phyloP scores from a whole-genome alignment of 1,140 invertebrate species.

The Monomorium pharaonis region DNA sequence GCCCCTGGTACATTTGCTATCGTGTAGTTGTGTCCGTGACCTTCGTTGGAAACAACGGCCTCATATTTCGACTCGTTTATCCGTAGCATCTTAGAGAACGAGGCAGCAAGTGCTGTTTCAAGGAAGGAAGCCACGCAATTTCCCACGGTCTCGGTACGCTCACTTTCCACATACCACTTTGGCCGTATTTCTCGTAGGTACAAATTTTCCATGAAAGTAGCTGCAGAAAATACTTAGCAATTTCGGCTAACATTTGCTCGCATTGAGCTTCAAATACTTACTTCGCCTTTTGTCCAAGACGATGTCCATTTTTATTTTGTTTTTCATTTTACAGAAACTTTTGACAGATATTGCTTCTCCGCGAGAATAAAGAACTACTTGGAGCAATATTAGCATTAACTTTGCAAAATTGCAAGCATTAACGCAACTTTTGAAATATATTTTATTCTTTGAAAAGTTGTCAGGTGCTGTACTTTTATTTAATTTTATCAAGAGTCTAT shows the following conservation, averaged over 20 bases:
- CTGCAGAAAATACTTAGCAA: background rate
- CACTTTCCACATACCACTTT: background rate
- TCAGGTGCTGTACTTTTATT: background rate
- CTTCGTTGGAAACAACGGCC: slow-evolving; percentile 5
- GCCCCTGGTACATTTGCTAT: background rate
- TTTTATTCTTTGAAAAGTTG: background rate
- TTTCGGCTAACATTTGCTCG: background rate
- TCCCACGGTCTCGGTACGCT: background rate
- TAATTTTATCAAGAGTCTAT: background rate
- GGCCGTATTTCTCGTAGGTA: background rate
- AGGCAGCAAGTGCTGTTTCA: background rate
- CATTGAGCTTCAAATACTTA: background rate
- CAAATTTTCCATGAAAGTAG: background rate
- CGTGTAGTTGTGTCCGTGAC: background rate
- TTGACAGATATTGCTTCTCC: background rate
- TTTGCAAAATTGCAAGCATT: background rate
- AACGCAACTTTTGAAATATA: background rate
- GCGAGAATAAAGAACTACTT: background rate
- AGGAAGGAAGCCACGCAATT: slow-evolving; percentile 24
- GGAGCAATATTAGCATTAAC: background rate
- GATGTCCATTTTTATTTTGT: background rate
- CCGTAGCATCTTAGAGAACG: background rate
- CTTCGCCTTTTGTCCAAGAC: no score
- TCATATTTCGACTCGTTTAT: slow-evolving; percentile 20
- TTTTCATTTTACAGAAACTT: background rate